Evolutionary conservation across 1,140 invertebrate species (phyloP), one percentile per base, ranked within the genome.

Genomic region (Drosophila parvula): DNA sequence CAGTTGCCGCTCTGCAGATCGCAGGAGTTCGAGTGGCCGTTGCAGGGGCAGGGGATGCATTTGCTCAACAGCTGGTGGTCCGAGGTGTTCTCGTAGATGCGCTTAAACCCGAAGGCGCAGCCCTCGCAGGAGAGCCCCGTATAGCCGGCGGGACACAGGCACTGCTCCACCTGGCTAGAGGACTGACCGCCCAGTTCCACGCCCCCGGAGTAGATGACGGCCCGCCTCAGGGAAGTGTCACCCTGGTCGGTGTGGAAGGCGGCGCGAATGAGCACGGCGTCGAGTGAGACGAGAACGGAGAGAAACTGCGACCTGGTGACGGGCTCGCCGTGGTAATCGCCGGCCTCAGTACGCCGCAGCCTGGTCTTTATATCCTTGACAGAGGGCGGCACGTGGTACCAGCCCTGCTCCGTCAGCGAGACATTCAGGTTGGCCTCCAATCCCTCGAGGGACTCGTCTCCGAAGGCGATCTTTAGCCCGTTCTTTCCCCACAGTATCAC

Each of bases 211-310:
- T 86, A 79, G 5, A 92, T 80, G 22, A 83, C 69, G 0, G 84
- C 90, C 7, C 82, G 61, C 62, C 92, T 92, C 27, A 94, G 77
- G 9, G 92, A 94, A 41, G 96, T 96, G 93, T 98, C 97, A 64
- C 97, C 95, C 93, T 99, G 98, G 91, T 98, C 97, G 0, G 96
- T 97, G 91, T 99, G 97, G 92, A 96, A 99, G 59, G 97, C 97
- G 0, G 97, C 98, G 58, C 98, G 94, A 28, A 99, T 94, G 79
- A 99, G 93, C 14, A 99, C 83, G 32, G 96, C 93, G 67, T 96
- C 95, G 0, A 99, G 83, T 76, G 97, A 94, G 6, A 95, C 93
- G n/a, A 99, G 92, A 1, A 98, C 94, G 28, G 95, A 94, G 90
- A 99, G 95, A 83, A 99, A 96, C 82, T 99, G 95, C 7, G 93